Conservation (phyloP, 2,797 vertebrate genomes). For the Malacoraja senta region DNA sequence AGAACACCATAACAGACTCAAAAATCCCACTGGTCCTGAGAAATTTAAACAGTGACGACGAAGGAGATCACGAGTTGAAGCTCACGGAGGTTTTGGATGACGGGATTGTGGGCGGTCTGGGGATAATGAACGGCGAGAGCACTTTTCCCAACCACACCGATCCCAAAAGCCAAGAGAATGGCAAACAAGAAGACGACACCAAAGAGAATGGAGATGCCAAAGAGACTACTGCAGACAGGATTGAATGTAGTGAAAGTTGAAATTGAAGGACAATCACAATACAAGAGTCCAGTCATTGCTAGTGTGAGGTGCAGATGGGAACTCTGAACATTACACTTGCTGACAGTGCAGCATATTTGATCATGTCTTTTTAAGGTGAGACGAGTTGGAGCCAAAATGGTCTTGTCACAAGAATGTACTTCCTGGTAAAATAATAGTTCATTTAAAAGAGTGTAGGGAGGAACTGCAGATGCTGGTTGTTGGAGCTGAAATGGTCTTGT, state of each 20-base stretch:
- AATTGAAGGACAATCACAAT: constrained; percentile 47
- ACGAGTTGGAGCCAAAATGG: background rate
- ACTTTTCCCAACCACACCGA: constrained; percentile 62
- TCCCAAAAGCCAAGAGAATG: constrained; percentile 48
- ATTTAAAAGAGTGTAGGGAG: background rate
- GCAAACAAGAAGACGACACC: constrained; percentile 53
- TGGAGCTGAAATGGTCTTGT: constrained; percentile 17
- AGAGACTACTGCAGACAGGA: constrained; percentile 56
- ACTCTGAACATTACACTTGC: constrained; percentile 49
- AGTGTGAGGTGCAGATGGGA: constrained; percentile 49
- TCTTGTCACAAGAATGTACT: constrained; percentile 7
- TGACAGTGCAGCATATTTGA: constrained; percentile 29
- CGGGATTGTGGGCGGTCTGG: constrained; percentile 50
- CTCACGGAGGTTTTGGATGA: constrained; percentile 54
- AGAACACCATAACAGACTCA: constrained; percentile 68
- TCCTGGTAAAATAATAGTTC: constrained; percentile 3
- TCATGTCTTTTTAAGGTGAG: constrained; percentile 34
- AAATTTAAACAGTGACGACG: constrained; percentile 70
- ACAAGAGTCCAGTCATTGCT: constrained; percentile 43
- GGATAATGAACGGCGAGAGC: constrained; percentile 67
- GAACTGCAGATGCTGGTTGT: background rate
- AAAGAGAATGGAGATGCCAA: constrained; percentile 66
- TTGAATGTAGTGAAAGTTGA: constrained; percentile 44
- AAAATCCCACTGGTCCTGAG: constrained; percentile 78
- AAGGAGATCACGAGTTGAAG: constrained; percentile 57